Conservation (phyloP, 2,888 invertebrate genomes). For the Eurytoma adleriae region DNA sequence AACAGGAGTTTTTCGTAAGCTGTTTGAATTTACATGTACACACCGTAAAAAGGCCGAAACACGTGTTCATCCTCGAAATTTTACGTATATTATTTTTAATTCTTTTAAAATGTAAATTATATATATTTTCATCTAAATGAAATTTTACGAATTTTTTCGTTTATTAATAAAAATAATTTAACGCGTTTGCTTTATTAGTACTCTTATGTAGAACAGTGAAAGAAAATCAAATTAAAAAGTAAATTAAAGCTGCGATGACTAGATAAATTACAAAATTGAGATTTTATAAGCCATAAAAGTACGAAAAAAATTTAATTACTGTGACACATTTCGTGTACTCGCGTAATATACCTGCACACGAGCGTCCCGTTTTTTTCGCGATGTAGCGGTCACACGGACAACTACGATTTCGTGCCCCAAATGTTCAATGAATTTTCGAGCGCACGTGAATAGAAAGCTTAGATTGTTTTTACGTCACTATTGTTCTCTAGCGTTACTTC, state of each 20-base stretch:
- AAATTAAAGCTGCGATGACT: neutral
- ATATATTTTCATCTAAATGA: too few relatives aligned
- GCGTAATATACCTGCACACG: neutral
- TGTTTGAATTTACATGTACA: conserved; percentile 37
- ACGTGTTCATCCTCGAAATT: neutral
- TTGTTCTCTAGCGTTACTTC: neutral
- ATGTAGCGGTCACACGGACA: conserved; percentile 33
- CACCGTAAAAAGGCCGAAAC: conserved; percentile 21
- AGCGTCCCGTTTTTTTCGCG: conserved; percentile 29
- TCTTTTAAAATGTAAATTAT: too few relatives aligned
- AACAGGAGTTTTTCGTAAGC: conserved; percentile 41
- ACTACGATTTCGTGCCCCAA: conserved; percentile 48
- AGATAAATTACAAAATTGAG: too few relatives aligned
- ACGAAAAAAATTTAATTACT: conserved; percentile 35
- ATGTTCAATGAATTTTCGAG: conserved; percentile 47
- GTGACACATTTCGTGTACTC: neutral
- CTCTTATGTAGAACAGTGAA: neutral
- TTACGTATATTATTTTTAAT: neutral
- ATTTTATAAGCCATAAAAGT: too few relatives aligned
- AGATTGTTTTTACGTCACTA: conserved; percentile 30
- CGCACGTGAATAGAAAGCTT: conserved; percentile 31
- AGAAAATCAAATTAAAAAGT: neutral
- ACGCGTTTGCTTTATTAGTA: too few relatives aligned
- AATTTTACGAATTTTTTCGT: too few relatives aligned
- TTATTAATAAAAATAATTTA: too few relatives aligned